Evolutionary conservation across 1,140 invertebrate genomes (phyloP), one percentile per base, ranked within the genome.

Genomic region (Andrena cerasifolii): DNA sequence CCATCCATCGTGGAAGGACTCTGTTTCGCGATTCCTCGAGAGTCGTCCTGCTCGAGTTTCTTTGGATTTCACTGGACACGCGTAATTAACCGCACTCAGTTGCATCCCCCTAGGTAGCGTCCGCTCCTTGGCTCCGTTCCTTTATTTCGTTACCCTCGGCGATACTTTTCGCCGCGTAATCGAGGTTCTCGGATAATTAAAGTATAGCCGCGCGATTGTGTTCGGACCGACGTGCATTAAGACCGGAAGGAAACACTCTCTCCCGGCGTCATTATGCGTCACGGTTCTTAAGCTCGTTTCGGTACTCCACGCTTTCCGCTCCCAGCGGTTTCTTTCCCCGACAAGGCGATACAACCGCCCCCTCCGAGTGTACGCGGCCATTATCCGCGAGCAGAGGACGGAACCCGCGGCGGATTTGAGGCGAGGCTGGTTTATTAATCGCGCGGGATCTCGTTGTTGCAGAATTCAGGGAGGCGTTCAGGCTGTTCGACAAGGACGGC

Each of bases 401-500:
- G 31, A 18, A 21, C 8, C n/a, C 26, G 54, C 31, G 40, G 4
- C 7, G 8, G n/a, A n/a, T 10, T 33, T 43, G 12, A 61, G 1
- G 0, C 0, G 45, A 21, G 2, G 8, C 0, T 8, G 58, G 14
- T 33, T n/a, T 31, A 21, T 8, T 43, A 56, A 43, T 43, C 3
- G 1, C 16, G 0, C 6, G 12, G 8, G 21, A 45, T 40, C 18
- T 45, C n/a, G 2, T 45, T 45, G 51, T 70, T 72, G 21, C 87
- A 96, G 97, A 98, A 90, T 97, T 97, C 85, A 95, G 96, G 40
- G 97, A 97, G 90, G 97, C 97, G 0, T 98, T 98, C 89, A 94
- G 96, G n/a, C 94, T 98, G 7, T 98, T 97, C 88, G 97, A 98
- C 91, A 97, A 97, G 91, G 96, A 98, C 86, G 96, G 96, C 2